A percentile compares a stretch with the other conserved stretches of the same genome.
These are phyloP conservation scores for Caenorhabditis zanzibari DNA, from an alignment of 2,888 invertebrate genomes.

Conservation along the genomic window DNA sequence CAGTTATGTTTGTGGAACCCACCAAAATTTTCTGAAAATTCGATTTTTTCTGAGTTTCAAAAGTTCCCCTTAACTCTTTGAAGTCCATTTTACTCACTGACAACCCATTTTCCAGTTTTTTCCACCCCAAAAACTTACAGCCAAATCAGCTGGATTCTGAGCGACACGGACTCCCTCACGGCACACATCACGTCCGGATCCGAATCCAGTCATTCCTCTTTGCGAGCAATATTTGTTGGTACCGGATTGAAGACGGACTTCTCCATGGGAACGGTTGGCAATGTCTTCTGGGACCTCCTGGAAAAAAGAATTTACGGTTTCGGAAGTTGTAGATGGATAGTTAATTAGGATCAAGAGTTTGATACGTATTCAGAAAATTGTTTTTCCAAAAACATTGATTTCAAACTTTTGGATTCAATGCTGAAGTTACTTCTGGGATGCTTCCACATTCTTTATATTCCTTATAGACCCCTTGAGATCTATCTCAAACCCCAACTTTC, in stretches of 20 bases:
- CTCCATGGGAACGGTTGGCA: conserved; percentile 79
- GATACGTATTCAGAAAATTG: not conserved
- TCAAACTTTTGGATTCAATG: too few relatives aligned
- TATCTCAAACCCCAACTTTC: not conserved
- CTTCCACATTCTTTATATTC: too few relatives aligned
- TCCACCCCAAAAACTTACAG: conserved; percentile 71
- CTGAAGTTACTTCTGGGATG: too few relatives aligned
- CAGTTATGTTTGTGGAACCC: too few relatives aligned
- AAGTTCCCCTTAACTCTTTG: too few relatives aligned
- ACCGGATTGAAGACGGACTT: conserved; percentile 83
- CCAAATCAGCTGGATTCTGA: conserved; percentile 80
- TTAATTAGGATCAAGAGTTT: too few relatives aligned
- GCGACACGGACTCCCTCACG: conserved; percentile 81
- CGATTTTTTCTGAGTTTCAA: too few relatives aligned
- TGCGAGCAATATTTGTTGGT: conserved; percentile 81
- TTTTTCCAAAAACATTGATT: not conserved
- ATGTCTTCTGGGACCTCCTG: conserved; percentile 83
- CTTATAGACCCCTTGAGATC: too few relatives aligned
- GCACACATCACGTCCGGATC: conserved; percentile 83
- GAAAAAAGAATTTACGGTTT: not conserved
- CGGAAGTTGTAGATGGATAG: not conserved
- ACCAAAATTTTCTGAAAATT: too few relatives aligned
- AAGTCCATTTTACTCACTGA: too few relatives aligned
- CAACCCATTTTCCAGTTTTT: too few relatives aligned
- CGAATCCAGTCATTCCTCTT: conserved; percentile 82